phyloP scores from a whole-genome alignment of 2,888 invertebrate genomes.

The Crioceris asparagi region DNA sequence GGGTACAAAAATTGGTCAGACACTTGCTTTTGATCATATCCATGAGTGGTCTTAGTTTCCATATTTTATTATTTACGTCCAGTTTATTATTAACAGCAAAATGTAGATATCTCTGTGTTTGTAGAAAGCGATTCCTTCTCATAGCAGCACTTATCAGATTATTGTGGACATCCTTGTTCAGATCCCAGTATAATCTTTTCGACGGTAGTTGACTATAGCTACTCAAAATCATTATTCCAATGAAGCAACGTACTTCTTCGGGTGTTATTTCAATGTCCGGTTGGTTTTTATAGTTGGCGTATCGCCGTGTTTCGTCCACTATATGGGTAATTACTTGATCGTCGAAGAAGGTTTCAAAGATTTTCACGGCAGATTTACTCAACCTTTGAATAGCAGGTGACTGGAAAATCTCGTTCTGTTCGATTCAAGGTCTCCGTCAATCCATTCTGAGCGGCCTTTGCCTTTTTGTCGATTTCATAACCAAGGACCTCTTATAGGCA shows the following conservation, averaged over 20 bases:
- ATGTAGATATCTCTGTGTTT: slow-evolving; percentile 11
- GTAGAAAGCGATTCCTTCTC: slow-evolving; percentile 9
- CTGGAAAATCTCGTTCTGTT: too few relatives aligned
- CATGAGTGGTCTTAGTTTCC: slow-evolving; percentile 9
- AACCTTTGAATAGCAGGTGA: too few relatives aligned
- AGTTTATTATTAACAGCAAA: slow-evolving; percentile 4
- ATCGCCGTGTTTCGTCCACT: slow-evolving; percentile 7
- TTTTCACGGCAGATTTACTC: not conserved
- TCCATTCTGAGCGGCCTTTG: too few relatives aligned
- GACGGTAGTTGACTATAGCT: slow-evolving; percentile 1
- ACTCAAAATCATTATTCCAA: slow-evolving; percentile 8
- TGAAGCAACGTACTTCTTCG: slow-evolving; percentile 10
- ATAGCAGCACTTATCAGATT: slow-evolving; percentile 11
- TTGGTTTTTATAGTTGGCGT: slow-evolving; percentile 8
- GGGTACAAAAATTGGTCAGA: slow-evolving; percentile 4
- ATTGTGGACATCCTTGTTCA: slow-evolving; percentile 8
- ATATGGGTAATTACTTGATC: slow-evolving; percentile 4
- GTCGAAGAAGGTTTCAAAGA: slow-evolving; percentile 7
- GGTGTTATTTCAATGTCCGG: slow-evolving; percentile 7
- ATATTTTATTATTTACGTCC: slow-evolving; percentile 3
- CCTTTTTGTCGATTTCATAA: too few relatives aligned
- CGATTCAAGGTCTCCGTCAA: too few relatives aligned
- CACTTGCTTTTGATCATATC: slow-evolving; percentile 2
- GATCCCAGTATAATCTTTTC: slow-evolving; percentile 10
- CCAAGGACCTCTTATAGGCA: too few relatives aligned